Percentiles rank a stretch among this genome's conserved stretches.
phyloP scores from a whole-genome alignment of 2,888 invertebrate species.

The Agriopis aurantiaria region DNA sequence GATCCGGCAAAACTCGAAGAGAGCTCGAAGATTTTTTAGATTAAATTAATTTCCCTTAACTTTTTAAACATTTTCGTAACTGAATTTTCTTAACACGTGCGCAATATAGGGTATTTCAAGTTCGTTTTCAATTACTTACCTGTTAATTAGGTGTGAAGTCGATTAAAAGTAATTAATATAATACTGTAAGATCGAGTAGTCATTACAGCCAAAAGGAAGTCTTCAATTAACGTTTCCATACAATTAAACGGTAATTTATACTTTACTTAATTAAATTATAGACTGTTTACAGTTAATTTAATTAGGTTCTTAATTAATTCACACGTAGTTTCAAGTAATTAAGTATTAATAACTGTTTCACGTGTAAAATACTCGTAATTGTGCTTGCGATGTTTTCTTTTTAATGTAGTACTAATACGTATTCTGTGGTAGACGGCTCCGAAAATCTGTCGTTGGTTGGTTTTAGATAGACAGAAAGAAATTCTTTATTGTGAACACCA shows the following conservation, averaged over 20 bases:
- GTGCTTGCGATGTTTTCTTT: not conserved
- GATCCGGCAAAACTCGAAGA: too few relatives aligned
- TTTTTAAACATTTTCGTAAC: too few relatives aligned
- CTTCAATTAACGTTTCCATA: constrained; percentile 5
- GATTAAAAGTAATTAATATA: constrained; percentile 21
- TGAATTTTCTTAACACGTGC: not conserved
- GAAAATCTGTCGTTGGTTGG: too few relatives aligned
- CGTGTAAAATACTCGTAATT: not conserved
- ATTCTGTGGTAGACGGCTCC: too few relatives aligned
- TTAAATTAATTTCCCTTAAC: too few relatives aligned
- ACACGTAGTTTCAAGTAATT: not conserved
- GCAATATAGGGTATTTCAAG: not conserved
- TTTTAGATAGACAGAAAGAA: too few relatives aligned
- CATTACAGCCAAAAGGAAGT: constrained; percentile 14
- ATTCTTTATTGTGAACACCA: too few relatives aligned
- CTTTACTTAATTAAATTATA: not conserved
- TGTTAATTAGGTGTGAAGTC: constrained; percentile 7
- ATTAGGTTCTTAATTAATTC: constrained; percentile 1
- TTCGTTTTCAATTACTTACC: not conserved
- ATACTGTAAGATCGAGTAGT: constrained; percentile 10
- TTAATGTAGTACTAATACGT: not conserved
- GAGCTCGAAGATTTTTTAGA: too few relatives aligned
- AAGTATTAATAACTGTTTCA: not conserved
- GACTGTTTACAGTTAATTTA: not conserved
- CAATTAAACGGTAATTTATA: constrained; percentile 11